Conservation (phyloP, 2,888 invertebrate species). For the Altica lythri region DNA sequence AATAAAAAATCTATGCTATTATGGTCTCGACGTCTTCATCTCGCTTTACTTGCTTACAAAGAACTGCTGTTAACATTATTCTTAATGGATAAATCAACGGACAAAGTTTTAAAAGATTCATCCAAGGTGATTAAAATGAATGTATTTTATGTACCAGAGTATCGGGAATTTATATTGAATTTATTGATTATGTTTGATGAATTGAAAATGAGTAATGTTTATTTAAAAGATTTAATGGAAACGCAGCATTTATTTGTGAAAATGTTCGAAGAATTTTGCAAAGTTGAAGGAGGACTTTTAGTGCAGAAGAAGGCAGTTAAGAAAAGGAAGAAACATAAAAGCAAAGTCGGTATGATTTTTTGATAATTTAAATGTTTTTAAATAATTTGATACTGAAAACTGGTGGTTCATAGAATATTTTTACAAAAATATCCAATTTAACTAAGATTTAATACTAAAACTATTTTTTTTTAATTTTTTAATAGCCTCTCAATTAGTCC, state of each 20-base stretch:
- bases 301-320: conserved; percentile 66
- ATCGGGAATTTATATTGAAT: conserved; percentile 84
- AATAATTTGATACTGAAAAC: too few relatives aligned
- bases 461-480: too few relatives aligned
- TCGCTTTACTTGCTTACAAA: conserved; percentile 77
- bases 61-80: conserved; percentile 85
- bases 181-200: conserved; percentile 84
- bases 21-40: conserved; percentile 87
- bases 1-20: conserved; percentile 87
- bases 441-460: too few relatives aligned
- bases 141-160: conserved; percentile 92
- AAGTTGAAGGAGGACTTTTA: conserved; percentile 66
- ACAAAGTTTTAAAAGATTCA: conserved; percentile 73
- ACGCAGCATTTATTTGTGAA: conserved; percentile 89
- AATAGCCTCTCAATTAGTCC: too few relatives aligned
- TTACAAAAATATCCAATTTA: too few relatives aligned
- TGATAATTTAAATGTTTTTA: too few relatives aligned
- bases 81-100: conserved; percentile 78
- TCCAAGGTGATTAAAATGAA: conserved; percentile 88
- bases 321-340: conserved; percentile 62
- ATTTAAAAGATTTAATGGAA: conserved; percentile 85
- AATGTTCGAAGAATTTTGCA: conserved; percentile 80
- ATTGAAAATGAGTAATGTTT: conserved; percentile 80
- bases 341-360: too few relatives aligned
- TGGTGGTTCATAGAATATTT: too few relatives aligned